A percentile compares a stretch with the other conserved stretches of the same genome.
Evolutionary conservation across 2,888 invertebrate species (phyloP).

Genomic region (Oligia strigilis): DNA sequence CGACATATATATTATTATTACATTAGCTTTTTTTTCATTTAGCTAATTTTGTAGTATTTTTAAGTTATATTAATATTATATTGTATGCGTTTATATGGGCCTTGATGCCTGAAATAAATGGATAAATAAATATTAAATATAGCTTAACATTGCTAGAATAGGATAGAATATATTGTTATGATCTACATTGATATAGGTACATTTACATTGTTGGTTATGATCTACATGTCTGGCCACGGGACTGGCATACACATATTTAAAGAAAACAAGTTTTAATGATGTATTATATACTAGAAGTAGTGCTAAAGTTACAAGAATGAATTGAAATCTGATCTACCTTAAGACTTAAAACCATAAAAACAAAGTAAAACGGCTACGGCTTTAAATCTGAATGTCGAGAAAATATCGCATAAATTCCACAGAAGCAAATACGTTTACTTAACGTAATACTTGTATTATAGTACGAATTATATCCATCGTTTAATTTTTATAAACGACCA

Average conservation of each 20-base stretch:
- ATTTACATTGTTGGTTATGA: neutral
- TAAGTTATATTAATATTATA: too few species aligned
- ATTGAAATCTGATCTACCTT: constrained; percentile 5
- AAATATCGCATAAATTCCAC: constrained; percentile 36
- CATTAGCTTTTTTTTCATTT: too few species aligned
- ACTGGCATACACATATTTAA: neutral
- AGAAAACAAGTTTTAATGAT: neutral
- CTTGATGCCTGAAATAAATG: too few species aligned
- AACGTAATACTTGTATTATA: constrained; percentile 47
- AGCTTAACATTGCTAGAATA: neutral
- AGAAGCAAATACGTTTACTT: constrained; percentile 39
- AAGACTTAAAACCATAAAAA: constrained; percentile 7
- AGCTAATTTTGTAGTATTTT: too few species aligned
- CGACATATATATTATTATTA: neutral
- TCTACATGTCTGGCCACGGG: neutral
- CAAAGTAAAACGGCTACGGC: constrained; percentile 6
- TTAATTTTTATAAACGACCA: constrained; percentile 55
- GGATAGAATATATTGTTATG: neutral
- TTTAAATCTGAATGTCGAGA: constrained; percentile 23
- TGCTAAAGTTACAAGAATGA: neutral
- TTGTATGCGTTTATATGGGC: too few species aligned
- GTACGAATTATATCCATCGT: constrained; percentile 53
- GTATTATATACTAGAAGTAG: neutral
- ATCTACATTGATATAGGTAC: neutral
- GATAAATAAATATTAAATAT: too few species aligned